Base-by-base conservation (phyloP, 2,888 invertebrate species). In the Ophion slaviceki region DNA sequence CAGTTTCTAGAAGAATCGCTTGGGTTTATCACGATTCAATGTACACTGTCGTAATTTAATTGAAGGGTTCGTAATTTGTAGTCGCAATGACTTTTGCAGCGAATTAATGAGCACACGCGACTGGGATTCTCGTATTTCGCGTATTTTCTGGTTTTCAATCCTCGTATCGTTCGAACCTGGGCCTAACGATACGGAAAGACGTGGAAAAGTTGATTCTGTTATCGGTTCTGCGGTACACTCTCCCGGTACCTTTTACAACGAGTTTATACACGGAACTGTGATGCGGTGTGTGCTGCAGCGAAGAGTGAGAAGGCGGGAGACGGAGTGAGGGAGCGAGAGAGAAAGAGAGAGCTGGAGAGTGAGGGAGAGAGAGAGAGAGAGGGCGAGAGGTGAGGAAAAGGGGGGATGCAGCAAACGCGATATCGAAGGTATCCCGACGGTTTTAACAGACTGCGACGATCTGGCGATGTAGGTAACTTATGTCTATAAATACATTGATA, bases 231-330 rank as follows among this genome's bases (percentile, higher is more conserved):
- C 62, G 77, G 76, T 57, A 77, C 77, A 40, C 86, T 82, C 80
- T 82, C 76, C 72, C 28, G 80, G 74, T 74, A 70, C 74, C 67
- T 70, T 77, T 77, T 82, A 75, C 82, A 74, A 80, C 85, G 77
- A 86, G 85, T 86, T 84, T 83, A 77, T 77, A 86, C 86, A 74
- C 86, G 86, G 86, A 86, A 86, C 82, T 80, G 81, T 74, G 83
- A 83, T 83, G 83, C 82, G 83, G 77, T 83, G 83, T 82, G 66
- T 59, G 75, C 59, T 59, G 76, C 80, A 76, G 71, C 64, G 67
- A 72, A 47, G 62, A 74, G 75, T 28, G 24, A 68, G 61, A 80
- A 66, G 53, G 76, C 64, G 71, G 59, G 45, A 61, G n/a, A 32
- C 40, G 45, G 68, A 40, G 57, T 40, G 77, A 24, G 77, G 24